A percentile compares a stretch with the other conserved stretches of the same genome.
Evolutionary conservation across 2,113 vertebrate species (phyloP).

Genomic region (Pseudorasbora parva): DNA sequence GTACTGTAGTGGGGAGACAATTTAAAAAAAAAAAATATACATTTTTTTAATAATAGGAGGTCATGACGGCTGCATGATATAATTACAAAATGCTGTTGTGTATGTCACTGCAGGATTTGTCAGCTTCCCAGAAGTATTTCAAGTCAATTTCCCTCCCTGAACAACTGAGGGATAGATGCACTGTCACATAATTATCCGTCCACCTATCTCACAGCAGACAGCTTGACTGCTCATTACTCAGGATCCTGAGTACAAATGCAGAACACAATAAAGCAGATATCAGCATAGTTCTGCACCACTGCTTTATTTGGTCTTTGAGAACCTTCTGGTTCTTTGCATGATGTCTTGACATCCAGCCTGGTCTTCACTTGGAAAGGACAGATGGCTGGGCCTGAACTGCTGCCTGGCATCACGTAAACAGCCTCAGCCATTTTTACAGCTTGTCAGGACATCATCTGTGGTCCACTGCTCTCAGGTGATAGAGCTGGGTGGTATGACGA

Average conservation of each 20-base stretch:
- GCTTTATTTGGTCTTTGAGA: not conserved
- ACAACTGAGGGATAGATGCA: conserved; percentile 14
- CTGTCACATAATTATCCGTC: conserved; percentile 9
- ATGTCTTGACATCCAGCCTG: not conserved
- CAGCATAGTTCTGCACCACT: conserved; percentile 22
- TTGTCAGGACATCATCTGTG: conserved; percentile 10
- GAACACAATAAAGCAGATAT: not conserved
- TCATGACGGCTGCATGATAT: not conserved
- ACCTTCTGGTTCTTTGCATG: not conserved
- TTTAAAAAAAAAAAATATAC: too few relatives aligned
- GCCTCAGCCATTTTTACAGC: conserved; percentile 2
- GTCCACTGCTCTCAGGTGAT: conserved; percentile 19
- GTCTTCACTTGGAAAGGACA: conserved; percentile 2
- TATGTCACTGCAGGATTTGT: conserved; percentile 24
- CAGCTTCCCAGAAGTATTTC: conserved; percentile 10
- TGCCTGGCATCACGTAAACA: not conserved
- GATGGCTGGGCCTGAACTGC: not conserved
- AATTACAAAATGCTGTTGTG: conserved; percentile 13
- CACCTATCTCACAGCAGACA: conserved; percentile 22
- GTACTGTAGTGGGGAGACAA: not conserved
- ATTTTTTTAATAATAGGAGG: not conserved
- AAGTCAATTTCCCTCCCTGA: not conserved
- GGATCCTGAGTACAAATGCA: not conserved
- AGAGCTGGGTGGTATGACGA: not conserved
- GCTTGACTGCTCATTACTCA: conserved; percentile 33